These are phyloP conservation scores for Oscarella lobularis DNA, from an alignment of 37 sponge, comb jelly and placozoan genomes.

Conservation along the genomic window DNA sequence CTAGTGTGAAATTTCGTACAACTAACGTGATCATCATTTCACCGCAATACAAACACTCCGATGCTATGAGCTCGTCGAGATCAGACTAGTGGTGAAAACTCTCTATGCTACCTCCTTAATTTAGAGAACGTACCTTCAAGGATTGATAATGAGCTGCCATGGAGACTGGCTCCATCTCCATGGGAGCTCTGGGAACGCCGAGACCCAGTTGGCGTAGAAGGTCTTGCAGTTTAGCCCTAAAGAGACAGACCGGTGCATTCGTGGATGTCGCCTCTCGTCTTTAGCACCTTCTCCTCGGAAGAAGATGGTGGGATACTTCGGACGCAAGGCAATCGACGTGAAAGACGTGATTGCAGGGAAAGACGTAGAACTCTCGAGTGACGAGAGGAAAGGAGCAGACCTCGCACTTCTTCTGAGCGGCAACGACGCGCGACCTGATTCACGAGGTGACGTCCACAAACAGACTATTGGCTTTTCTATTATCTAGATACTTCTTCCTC, in stretches of 20 bases:
- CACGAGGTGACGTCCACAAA: no score
- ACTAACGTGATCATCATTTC: constrained; percentile 56
- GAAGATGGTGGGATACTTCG: constrained; percentile 9
- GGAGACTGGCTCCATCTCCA: no score
- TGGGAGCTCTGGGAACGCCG: no score
- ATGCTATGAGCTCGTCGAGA: constrained; percentile 67
- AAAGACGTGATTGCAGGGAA: constrained; percentile 88
- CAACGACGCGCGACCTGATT: constrained; percentile 57
- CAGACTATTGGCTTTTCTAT: no score
- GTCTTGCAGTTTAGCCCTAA: no score
- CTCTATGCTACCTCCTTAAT: no score
- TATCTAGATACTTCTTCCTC: constrained; percentile 53
- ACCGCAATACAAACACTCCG: constrained; percentile 85
- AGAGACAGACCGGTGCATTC: constrained; percentile 4
- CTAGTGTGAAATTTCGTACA: no score
- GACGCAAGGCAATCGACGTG: constrained; percentile 73
- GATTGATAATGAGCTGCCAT: no score
- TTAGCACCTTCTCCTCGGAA: neutral
- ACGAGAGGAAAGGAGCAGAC: constrained; percentile 69
- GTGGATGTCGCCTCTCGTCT: constrained; percentile 2
- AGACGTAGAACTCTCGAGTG: constrained; percentile 78
- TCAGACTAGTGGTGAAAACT: no score
- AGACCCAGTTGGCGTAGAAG: no score
- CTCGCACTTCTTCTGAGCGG: constrained; percentile 42
- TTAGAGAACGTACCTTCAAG: no score